A percentile compares a stretch with the other conserved stretches of the same genome.
Evolutionary conservation across 1,140 invertebrate genomes (phyloP).

Genomic region (Tachypleus tridentatus): DNA sequence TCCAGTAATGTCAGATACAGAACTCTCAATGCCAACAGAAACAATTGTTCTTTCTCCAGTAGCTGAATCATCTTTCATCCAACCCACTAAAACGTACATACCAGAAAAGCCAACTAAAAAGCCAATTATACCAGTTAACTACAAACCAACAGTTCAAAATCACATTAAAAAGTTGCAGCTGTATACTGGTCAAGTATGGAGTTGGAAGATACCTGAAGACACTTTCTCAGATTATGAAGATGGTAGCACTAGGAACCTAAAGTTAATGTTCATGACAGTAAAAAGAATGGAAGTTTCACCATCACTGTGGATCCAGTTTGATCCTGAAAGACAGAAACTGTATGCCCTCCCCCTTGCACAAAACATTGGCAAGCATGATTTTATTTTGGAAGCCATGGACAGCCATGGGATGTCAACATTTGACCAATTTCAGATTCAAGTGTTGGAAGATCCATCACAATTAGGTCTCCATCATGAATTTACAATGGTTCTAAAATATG

Average conservation of each 20-base stretch:
- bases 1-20: no score
- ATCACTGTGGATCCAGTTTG: conserved; percentile 71
- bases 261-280: conserved; percentile 48
- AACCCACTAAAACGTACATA: no score
- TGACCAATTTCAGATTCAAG: conserved; percentile 59
- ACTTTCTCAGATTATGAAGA: conserved; percentile 75
- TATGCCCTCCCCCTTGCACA: conserved; percentile 70
- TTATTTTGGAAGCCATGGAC: conserved; percentile 61
- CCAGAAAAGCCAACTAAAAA: no score
- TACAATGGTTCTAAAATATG: conserved; percentile 49
- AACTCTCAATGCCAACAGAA: no score
- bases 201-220: conserved; percentile 55
- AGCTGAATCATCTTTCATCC: no score
- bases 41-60: no score
- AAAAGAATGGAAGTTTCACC: conserved; percentile 47
- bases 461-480: conserved; percentile 73
- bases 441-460: conserved; percentile 58
- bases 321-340: conserved; percentile 55
- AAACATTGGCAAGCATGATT: conserved; percentile 69
- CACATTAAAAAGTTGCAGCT: conserved; percentile 58
- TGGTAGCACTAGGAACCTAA: conserved; percentile 60
- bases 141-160: conserved; percentile 53
- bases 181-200: conserved; percentile 62
- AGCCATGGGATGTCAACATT: conserved; percentile 52
- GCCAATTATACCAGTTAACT: conserved; percentile 22